These are phyloP conservation scores for Aphrocallistes beatrix DNA, from an alignment of 37 sponge, comb jelly and placozoan species.

Conservation along the genomic window DNA sequence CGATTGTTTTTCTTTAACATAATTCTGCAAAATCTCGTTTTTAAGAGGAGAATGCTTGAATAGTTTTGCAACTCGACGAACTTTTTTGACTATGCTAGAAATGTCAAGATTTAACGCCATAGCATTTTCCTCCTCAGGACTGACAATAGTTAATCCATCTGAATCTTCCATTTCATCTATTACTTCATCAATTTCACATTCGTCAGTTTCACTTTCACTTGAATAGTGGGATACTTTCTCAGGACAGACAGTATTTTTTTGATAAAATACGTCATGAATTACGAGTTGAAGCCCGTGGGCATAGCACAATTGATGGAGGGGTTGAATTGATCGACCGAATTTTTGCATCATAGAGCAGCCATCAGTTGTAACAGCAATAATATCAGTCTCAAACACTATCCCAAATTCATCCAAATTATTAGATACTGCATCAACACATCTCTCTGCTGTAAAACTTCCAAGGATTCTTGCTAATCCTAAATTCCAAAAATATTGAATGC, in stretches of 20 bases:
- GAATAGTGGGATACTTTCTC: slow-evolving; percentile 20
- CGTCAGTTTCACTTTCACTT: neutral
- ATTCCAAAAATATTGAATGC: neutral
- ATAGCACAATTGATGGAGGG: slow-evolving; percentile 17
- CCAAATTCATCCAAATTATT: slow-evolving; percentile 7
- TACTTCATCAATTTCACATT: slow-evolving; percentile 4
- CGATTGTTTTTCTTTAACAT: neutral
- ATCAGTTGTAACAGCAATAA: slow-evolving; percentile 16
- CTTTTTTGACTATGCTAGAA: slow-evolving; percentile 5
- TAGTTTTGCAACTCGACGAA: slow-evolving; percentile 7
- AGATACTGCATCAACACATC: slow-evolving; percentile 17
- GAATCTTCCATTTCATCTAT: slow-evolving; percentile 16
- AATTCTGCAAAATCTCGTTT: neutral
- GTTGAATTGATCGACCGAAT: neutral
- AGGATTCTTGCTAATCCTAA: slow-evolving; percentile 18
- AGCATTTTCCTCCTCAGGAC: neutral
- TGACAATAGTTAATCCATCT: slow-evolving; percentile 6
- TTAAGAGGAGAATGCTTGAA: slow-evolving; percentile 17
- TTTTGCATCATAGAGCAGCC: neutral
- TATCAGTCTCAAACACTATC: slow-evolving; percentile 7
- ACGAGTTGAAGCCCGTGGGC: slow-evolving; percentile 18
- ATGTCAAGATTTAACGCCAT: neutral
- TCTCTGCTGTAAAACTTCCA: slow-evolving; percentile 7
- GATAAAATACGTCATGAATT: slow-evolving; percentile 15
- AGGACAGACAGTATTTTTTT: slow-evolving; percentile 11